Percentiles rank a stretch among this genome's conserved stretches.
Evolutionary conservation across 1,140 invertebrate species (phyloP).

Genomic region (Arctopsyche grandis): DNA sequence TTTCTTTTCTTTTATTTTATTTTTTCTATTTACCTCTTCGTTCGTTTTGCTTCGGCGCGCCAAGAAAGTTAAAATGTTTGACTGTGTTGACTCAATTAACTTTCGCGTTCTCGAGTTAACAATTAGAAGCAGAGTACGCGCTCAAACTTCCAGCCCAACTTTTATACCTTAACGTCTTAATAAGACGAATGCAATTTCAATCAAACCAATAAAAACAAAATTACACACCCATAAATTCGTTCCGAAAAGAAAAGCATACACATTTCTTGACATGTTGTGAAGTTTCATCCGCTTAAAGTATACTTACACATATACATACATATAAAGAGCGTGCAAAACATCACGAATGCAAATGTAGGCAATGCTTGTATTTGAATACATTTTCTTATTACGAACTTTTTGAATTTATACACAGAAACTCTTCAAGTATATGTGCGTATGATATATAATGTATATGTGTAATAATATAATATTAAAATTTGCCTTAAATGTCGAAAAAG

Average conservation of each 20-base stretch:
- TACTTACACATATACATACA: not conserved
- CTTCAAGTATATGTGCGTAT: not conserved
- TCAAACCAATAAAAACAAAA: no score
- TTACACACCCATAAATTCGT: no score
- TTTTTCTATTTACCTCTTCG: not conserved
- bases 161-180: no score
- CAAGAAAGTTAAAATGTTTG: not conserved
- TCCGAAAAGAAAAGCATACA: no score
- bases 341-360: constrained; percentile 25
- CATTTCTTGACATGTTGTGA: no score
- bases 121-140: not conserved
- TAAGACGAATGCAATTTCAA: no score
- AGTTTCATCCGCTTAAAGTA: no score
- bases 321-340: not conserved
- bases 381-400: constrained; percentile 20
- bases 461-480: not conserved
- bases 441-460: not conserved
- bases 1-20: not conserved
- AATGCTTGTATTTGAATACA: constrained; percentile 20
- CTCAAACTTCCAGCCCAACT: no score
- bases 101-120: constrained; percentile 8
- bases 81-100: constrained; percentile 25
- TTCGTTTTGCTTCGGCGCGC: not conserved
- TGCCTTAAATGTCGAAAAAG: constrained; percentile 2
- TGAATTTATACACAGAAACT: not conserved